Percentiles rank a stretch among this genome's conserved stretches.
Evolutionary conservation across 2,888 invertebrate species (phyloP).

Genomic region (Smittia sp.): DNA sequence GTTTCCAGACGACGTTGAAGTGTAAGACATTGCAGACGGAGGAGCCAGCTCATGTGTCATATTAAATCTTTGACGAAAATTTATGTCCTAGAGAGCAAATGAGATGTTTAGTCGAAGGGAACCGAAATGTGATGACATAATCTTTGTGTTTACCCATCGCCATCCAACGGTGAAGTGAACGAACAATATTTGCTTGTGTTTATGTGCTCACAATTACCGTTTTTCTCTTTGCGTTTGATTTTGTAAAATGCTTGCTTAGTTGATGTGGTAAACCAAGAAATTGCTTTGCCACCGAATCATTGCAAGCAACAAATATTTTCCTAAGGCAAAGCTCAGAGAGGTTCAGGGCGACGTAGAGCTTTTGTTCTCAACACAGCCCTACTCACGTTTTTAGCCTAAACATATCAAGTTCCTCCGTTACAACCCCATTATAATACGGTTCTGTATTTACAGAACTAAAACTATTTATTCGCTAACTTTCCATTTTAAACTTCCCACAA

Average conservation of each 20-base stretch:
- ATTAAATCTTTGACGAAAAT: conserved; percentile 34
- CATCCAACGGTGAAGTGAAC: no score
- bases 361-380: no score
- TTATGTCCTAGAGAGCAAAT: conserved; percentile 27
- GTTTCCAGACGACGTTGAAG: conserved; percentile 4
- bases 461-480: no score
- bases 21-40: background rate
- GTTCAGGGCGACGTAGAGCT: no score
- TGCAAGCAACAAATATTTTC: no score
- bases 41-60: conserved; percentile 28
- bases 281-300: background rate
- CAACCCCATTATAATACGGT: no score
- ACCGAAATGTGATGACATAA: background rate
- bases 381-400: no score
- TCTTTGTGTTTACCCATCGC: background rate
- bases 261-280: background rate
- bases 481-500: no score
- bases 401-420: no score
- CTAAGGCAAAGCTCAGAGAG: no score
- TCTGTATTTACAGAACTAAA: no score
- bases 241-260: background rate
- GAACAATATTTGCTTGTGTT: no score
- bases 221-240: background rate
- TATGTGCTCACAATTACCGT: background rate
- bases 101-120: background rate